Conservation (phyloP, 2,113 vertebrate genomes). For the Cinclus cinclus region DNA sequence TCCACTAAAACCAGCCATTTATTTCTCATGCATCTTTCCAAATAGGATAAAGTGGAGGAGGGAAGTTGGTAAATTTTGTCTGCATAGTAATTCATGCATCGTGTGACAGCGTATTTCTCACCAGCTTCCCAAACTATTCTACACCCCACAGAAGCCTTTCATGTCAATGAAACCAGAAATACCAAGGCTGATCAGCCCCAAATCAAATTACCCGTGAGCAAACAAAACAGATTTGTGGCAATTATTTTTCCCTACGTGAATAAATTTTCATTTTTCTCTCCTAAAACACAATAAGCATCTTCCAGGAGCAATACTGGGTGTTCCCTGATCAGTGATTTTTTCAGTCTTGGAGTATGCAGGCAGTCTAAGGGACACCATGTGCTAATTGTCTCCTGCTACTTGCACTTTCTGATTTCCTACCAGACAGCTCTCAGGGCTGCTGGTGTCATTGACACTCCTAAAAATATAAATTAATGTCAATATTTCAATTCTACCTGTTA, state of each 20-base stretch:
- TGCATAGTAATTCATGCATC: not conserved
- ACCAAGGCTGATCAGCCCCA: not conserved
- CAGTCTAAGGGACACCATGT: not conserved
- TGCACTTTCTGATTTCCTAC: not conserved
- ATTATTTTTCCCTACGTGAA: not conserved
- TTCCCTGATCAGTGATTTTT: not conserved
- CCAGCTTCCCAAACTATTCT: not conserved
- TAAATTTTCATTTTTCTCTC: not conserved
- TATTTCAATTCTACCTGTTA: not conserved
- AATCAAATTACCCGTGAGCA: not conserved
- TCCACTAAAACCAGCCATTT: constrained; percentile 15
- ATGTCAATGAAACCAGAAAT: not conserved
- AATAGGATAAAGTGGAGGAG: constrained; percentile 14
- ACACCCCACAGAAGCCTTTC: not conserved
- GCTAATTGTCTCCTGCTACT: not conserved
- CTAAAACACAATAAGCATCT: not conserved
- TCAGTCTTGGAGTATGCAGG: not conserved
- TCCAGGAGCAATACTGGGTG: not conserved
- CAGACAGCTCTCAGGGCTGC: not conserved
- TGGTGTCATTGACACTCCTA: not conserved
- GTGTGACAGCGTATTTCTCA: not conserved
- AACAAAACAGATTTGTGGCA: not conserved
- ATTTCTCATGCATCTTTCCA: constrained; percentile 1
- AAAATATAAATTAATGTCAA: not conserved
- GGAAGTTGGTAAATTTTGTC: constrained; percentile 19